Evolutionary conservation across 37 sponge, comb jelly and placozoan genomes (phyloP).

Genomic region (Mnemiopsis leidyi): DNA sequence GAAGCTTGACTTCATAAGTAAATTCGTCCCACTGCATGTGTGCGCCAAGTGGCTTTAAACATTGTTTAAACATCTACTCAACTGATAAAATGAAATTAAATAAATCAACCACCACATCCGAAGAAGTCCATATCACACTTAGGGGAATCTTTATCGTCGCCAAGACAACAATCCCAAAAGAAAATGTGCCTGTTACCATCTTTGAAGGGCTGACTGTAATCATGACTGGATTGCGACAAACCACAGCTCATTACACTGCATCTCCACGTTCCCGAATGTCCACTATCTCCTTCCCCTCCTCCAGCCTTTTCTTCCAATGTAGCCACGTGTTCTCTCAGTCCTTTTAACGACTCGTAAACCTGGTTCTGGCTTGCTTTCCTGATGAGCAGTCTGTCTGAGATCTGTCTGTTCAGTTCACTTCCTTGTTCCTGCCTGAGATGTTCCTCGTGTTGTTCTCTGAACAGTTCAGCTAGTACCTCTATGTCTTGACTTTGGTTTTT

Average conservation of each 20-base stretch:
- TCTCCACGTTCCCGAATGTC: constrained; percentile 6
- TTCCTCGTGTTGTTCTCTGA: constrained; percentile 21
- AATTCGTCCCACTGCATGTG: too few species aligned
- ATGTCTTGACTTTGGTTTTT: constrained; percentile 8
- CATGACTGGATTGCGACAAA: neutral
- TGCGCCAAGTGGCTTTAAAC: too few species aligned
- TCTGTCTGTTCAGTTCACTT: neutral
- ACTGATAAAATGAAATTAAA: too few species aligned
- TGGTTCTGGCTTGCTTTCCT: neutral
- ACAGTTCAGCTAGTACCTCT: constrained; percentile 10
- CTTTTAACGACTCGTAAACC: neutral
- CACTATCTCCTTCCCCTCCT: neutral
- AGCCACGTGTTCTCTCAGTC: neutral
- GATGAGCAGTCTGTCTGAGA: constrained; percentile 21
- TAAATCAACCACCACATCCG: neutral
- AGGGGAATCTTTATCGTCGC: neutral
- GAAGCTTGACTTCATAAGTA: too few species aligned
- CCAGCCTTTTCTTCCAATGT: neutral
- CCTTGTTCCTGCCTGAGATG: neutral
- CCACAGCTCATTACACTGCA: constrained; percentile 43
- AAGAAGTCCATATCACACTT: constrained; percentile 30
- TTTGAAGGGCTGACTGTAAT: neutral
- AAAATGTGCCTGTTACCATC: constrained; percentile 59
- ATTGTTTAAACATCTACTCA: too few species aligned
- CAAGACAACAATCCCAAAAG: constrained; percentile 63